phyloP scores from a whole-genome alignment of 2,888 invertebrate genomes.

The Drosophila vallismaia region DNA sequence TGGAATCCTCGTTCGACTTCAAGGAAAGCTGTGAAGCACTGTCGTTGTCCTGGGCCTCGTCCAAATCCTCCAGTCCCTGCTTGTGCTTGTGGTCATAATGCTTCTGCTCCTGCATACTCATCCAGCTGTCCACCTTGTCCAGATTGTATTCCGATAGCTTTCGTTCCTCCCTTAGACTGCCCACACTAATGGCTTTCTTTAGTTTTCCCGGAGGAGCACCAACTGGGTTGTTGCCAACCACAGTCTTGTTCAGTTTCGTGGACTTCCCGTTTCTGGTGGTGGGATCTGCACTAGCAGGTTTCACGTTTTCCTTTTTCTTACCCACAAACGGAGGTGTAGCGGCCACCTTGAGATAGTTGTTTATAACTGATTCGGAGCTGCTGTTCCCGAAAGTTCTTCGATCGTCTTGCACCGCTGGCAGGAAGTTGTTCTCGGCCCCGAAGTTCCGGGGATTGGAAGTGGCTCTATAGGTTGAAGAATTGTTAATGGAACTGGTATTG shows the following conservation, averaged over 20 bases:
- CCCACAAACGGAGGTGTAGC: conserved; percentile 67
- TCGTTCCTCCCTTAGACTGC: conserved; percentile 79
- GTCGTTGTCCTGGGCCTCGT: conserved; percentile 64
- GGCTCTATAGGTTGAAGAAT: conserved; percentile 20
- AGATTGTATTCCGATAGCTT: conserved; percentile 83
- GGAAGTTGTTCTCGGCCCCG: conserved; percentile 72
- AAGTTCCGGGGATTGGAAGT: conserved; percentile 48
- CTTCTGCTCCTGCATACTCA: conserved; percentile 82
- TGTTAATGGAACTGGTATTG: conserved; percentile 11
- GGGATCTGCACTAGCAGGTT: conserved; percentile 58
- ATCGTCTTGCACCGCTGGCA: conserved; percentile 65
- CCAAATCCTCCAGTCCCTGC: conserved; percentile 62
- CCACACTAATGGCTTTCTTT: conserved; percentile 73
- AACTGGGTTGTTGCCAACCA: not conserved
- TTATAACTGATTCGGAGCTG: conserved; percentile 80
- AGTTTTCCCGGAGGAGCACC: conserved; percentile 47
- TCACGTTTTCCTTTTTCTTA: conserved; percentile 81
- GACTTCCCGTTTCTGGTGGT: conserved; percentile 28
- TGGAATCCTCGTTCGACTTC: conserved; percentile 80
- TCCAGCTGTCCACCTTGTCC: conserved; percentile 84
- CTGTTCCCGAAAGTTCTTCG: conserved; percentile 29
- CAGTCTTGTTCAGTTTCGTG: conserved; percentile 43
- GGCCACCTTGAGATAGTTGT: conserved; percentile 82
- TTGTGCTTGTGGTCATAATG: conserved; percentile 60
- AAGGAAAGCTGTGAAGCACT: conserved; percentile 70